Percentiles rank a stretch among this genome's conserved stretches.
Evolutionary conservation across 2,888 invertebrate genomes (phyloP).

Genomic region (Caenorhabditis zanzibari): DNA sequence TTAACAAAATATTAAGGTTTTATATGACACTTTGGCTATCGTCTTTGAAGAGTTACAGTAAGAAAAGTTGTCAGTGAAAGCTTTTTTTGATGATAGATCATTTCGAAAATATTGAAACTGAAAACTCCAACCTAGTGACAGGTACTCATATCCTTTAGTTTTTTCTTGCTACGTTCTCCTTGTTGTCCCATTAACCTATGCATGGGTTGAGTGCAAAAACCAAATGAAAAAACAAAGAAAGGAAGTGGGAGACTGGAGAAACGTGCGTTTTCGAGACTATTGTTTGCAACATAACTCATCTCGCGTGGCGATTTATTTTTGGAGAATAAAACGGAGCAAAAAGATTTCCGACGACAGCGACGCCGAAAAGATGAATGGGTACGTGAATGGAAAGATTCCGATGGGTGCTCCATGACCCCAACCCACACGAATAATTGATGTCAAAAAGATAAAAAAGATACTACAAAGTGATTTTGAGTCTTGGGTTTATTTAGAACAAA

Average conservation of each 20-base stretch:
- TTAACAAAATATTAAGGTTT: no score
- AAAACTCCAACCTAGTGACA: background rate
- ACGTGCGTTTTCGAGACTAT: slow-evolving; percentile 38
- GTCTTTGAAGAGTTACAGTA: no score
- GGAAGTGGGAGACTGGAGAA: slow-evolving; percentile 8
- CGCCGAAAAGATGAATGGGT: slow-evolving; percentile 24
- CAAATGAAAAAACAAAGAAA: slow-evolving; percentile 26
- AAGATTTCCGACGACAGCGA: background rate
- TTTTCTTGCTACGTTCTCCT: slow-evolving; percentile 2
- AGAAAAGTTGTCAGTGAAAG: no score
- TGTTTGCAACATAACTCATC: slow-evolving; percentile 57
- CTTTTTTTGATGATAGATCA: no score
- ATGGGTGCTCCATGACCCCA: background rate
- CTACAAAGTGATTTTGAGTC: slow-evolving; percentile 17
- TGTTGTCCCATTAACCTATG: background rate
- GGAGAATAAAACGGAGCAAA: slow-evolving; percentile 8
- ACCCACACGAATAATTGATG: slow-evolving; percentile 43
- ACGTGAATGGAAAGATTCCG: background rate
- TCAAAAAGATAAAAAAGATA: background rate
- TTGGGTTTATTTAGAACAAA: background rate
- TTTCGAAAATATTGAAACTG: background rate
- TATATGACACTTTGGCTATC: no score
- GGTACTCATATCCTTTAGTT: background rate
- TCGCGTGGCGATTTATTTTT: slow-evolving; percentile 50
- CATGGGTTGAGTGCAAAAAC: slow-evolving; percentile 28